These are phyloP conservation scores for Apistogramma diplotaenia DNA, from an alignment of 2,113 vertebrate species.

Conservation along the genomic window DNA sequence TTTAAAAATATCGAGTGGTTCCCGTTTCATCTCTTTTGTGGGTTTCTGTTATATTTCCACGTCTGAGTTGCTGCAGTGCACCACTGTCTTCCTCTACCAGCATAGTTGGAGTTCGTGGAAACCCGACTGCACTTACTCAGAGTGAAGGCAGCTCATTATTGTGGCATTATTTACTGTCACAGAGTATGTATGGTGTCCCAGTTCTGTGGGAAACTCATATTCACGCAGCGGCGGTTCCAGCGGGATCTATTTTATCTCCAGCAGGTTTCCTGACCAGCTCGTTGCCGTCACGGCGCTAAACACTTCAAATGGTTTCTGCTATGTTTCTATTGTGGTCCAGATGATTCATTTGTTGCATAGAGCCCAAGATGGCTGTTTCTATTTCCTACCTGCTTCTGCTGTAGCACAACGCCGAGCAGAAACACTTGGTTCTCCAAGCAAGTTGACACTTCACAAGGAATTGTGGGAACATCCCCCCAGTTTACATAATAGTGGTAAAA, in stretches of 20 bases:
- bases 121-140: not conserved
- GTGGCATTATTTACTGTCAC: not conserved
- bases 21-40: not conserved
- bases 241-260: not conserved
- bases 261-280: not conserved
- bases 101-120: not conserved
- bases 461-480: not conserved
- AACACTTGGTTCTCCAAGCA: too few species aligned
- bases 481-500: not conserved
- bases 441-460: not conserved
- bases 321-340: not conserved
- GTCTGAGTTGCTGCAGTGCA: not conserved
- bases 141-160: not conserved
- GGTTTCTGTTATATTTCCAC: not conserved
- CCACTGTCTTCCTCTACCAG: not conserved
- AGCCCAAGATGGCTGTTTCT: not conserved
- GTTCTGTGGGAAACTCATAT: not conserved
- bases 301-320: not conserved
- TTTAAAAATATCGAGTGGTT: not conserved
- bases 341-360: not conserved
- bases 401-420: not conserved
- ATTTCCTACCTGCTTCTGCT: not conserved
- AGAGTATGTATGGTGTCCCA: not conserved
- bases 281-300: not conserved
- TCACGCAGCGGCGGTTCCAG: not conserved